Base-by-base conservation (phyloP, 2,113 vertebrate genomes). In the Cryptotis parvus region DNA sequence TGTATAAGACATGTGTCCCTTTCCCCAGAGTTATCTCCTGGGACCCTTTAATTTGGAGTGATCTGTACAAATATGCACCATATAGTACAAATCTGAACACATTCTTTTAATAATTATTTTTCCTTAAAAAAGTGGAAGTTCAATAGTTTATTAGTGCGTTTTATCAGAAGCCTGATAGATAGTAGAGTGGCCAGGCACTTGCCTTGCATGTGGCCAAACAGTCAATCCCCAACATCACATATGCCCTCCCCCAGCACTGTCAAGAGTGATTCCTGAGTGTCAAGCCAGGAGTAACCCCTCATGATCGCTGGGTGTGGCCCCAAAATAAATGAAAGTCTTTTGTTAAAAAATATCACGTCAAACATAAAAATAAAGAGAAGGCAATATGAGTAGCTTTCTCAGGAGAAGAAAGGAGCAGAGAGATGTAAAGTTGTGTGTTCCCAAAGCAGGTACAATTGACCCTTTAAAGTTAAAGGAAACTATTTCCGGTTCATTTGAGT, bases 401-500 rank as follows among this genome's bases (percentile, higher is more conserved):
- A 55, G 43, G 39, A 63, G 58, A 87, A 70, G n/a, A 84, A 92
- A 94, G 84, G 65, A 61, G 72, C 45, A 86, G 92, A 89, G 78
- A 94, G 15, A 22, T 88, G 93, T 73, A 49, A 0, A 58, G 0
- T 0, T 84, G 26, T 85, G 75, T 84, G 3, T 91, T 96, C 94
- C 52, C 52, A 82, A 93, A 26, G 43, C 29, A 70, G 37, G 63
- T 84, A 55, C 63, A 79, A 41, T 0, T 77, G 15, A 69, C 0
- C 0, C 72, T 89, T 87, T 66, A 41, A 93, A 95, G 93, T 33
- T 0, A 86, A 84, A 90, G 35, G 2, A 92, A 74, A 89, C 65
- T 61, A 61, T 85, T 24, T 2, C 5, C 37, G 29, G 0, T 65
- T 39, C 24, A 24, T 95, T 94, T 79, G 39, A 74, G 77, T 87